phyloP scores from a whole-genome alignment of 2,888 invertebrate genomes.

The Eugnorisma glareosa region DNA sequence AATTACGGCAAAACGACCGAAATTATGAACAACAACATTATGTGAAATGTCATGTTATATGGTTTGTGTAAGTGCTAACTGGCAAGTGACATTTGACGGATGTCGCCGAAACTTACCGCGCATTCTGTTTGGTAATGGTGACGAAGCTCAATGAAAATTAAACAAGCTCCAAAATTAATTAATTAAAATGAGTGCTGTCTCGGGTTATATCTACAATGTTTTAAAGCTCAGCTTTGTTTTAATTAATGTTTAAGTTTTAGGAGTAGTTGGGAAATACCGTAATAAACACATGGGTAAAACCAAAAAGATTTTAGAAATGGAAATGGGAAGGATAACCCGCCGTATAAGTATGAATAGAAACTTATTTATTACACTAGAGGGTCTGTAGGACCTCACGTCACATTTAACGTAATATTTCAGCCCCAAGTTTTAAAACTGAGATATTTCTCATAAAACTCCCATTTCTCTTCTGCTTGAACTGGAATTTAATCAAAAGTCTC shows the following conservation, averaged over 20 bases:
- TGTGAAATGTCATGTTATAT: slow-evolving; percentile 33
- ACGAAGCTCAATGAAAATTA: neutral
- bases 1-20: slow-evolving; percentile 48
- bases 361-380: neutral
- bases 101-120: neutral
- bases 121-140: slow-evolving; percentile 5
- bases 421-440: neutral
- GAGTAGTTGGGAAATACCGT: neutral
- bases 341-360: neutral
- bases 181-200: neutral
- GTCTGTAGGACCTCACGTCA: neutral
- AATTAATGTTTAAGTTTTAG: neutral
- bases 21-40: slow-evolving; percentile 43
- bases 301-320: neutral
- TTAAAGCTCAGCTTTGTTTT: neutral
- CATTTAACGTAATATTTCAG: neutral
- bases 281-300: neutral
- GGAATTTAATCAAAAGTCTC: slow-evolving; percentile 33
- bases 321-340: neutral
- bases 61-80: slow-evolving; percentile 17
- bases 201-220: neutral
- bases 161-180: neutral
- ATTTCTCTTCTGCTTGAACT: neutral
- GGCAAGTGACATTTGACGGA: slow-evolving; percentile 12
- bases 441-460: slow-evolving; percentile 26